phyloP scores from a whole-genome alignment of 2,888 invertebrate species.

The Habroteleia sp. region DNA sequence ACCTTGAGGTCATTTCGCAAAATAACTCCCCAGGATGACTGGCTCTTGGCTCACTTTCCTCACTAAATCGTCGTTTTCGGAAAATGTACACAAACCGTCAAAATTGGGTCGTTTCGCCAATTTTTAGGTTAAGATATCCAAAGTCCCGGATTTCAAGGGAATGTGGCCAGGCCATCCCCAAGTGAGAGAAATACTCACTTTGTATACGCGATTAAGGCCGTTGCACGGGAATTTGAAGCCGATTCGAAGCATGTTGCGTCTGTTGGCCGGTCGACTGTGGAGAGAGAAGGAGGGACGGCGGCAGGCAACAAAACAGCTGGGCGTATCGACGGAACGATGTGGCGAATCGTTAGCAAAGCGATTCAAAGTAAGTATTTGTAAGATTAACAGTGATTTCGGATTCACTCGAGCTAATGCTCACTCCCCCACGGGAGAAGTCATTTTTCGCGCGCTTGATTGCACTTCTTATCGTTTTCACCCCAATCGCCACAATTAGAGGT shows the following conservation, averaged over 20 bases:
- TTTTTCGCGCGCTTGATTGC: no score
- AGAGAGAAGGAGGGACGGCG: constrained; percentile 19
- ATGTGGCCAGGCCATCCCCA: not conserved
- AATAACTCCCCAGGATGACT: constrained; percentile 66
- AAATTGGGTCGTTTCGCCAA: no score
- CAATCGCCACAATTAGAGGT: no score
- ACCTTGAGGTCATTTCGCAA: constrained; percentile 77
- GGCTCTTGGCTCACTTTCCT: no score
- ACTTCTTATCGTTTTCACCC: no score
- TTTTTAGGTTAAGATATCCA: no score
- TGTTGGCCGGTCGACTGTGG: constrained; percentile 49
- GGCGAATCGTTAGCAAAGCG: constrained; percentile 68
- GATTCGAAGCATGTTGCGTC: constrained; percentile 79
- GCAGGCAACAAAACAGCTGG: constrained; percentile 36
- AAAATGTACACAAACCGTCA: constrained; percentile 64
- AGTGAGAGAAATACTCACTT: constrained; percentile 59
- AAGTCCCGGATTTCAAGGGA: no score
- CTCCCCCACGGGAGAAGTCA: no score
- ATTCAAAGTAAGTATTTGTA: constrained; percentile 25
- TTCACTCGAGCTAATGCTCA: no score
- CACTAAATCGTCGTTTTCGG: no score
- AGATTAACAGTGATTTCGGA: no score
- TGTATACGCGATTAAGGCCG: constrained; percentile 78
- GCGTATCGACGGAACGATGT: constrained; percentile 71
- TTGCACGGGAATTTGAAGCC: constrained; percentile 80